phyloP scores from a whole-genome alignment of 2,113 vertebrate species.

The Gopherus flavomarginatus region DNA sequence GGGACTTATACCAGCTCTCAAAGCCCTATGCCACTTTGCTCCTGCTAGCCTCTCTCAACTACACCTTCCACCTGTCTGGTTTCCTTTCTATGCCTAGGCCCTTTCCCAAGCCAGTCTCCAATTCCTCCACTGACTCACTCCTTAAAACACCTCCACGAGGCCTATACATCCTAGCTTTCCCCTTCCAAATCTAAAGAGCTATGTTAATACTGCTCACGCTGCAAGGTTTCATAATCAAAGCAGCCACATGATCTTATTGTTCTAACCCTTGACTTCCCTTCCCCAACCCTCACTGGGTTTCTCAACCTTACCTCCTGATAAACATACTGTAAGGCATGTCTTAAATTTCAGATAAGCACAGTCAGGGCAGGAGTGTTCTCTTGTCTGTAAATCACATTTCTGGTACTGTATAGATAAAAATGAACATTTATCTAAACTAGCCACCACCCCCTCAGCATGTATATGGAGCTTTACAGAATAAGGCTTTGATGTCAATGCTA shows the following conservation, averaged over 20 bases:
- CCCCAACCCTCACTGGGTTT: not conserved
- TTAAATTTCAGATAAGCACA: not conserved
- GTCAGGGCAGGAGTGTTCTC: not conserved
- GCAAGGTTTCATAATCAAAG: not conserved
- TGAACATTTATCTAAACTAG: not conserved
- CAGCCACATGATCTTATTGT: not conserved
- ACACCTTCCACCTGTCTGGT: not conserved
- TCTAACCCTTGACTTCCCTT: not conserved
- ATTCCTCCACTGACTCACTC: not conserved
- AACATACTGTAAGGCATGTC: not conserved
- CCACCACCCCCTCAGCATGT: not conserved
- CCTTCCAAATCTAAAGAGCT: not conserved
- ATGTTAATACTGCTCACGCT: not conserved
- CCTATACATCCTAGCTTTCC: fast-evolving
- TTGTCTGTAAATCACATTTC: not conserved
- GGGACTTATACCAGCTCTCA: not conserved
- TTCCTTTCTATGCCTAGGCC: not conserved
- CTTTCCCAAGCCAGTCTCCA: not conserved
- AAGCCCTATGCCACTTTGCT: not conserved
- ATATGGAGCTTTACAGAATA: not conserved
- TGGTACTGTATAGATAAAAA: not conserved
- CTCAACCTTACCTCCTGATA: not conserved
- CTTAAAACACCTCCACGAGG: not conserved
- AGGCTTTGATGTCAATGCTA: not conserved
- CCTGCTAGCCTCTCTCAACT: not conserved